Evolutionary conservation across 2,888 invertebrate species (phyloP), one percentile per base, ranked within the genome.

Genomic region (Volucella inflata): DNA sequence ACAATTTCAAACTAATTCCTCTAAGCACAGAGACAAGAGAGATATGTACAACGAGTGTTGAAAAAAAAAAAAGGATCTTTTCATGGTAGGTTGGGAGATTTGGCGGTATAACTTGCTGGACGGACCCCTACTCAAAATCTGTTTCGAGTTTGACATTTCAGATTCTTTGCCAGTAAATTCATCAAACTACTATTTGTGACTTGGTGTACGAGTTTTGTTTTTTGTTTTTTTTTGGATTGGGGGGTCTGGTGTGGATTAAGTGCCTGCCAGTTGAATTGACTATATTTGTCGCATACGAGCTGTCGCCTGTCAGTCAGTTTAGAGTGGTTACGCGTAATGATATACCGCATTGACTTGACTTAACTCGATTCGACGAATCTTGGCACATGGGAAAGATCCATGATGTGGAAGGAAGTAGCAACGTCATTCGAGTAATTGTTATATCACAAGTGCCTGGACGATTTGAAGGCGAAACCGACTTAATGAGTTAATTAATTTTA

Each of bases 291-390:
- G 60, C 68, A 64, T 60, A 85, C 85, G 16, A 67, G 72, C 57
- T 80, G 85, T 81, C 85, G 71, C 59, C 81, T 85, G 85, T 85
- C 85, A 85, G 74, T 85, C 76, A 81, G 77, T 81, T 85, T 81
- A 81, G 76, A 85, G 67, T 60, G 76, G 81, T 81, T 85, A 85
- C 65, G 85, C 68, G 71, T 57, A 85, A 76, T 81, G 80, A 80
- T 76, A 81, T 72, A 71, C 71, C 76, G 68, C 80, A 71, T 68
- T 42, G 68, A 62, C 72, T 81, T 71, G 60, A 64, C 64, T 30
- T 21, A 4, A 30, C 6, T 3, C 30, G 30, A 30, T 30, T 30
- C 30, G 30, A 30, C 30, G 30, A 30, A 30, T 30, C 30, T 30
- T 6, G 21, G 1, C 48, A 64, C 82, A 71, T 76, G 84, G 71